Base-by-base conservation (phyloP, 2,797 vertebrate species). In the Phoxinus dragarum region DNA sequence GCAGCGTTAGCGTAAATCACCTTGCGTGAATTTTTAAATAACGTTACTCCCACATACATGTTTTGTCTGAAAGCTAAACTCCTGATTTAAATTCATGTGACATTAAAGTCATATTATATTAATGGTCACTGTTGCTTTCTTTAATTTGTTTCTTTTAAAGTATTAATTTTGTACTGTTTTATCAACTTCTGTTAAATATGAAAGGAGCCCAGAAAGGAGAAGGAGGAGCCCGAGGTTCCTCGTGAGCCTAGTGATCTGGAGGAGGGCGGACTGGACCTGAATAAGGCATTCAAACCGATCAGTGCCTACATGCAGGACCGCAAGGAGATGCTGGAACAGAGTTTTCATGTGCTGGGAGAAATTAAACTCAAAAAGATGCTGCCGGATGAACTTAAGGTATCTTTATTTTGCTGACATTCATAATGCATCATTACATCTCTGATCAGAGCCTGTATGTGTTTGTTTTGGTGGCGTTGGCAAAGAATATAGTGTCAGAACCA, bases 361-460 rank as follows among this genome's bases (percentile, higher is more conserved):
- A 97, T 95, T 85, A 99, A 99, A 86, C 92, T 99, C 2, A 94
- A 95, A 81, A 98, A 97, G 92, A 99, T 99, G 98, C 94, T 99
- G 72, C 98, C 98, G 0, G 98, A 98, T 85, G 96, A 97, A 79
- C 93, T 99, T 74, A 99, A 99, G 97, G 98, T 99, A 68, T 52
- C 23, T 47, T 67, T 34, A 11, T 27, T 31, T 19, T 34, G 8
- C 12, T 67, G 27, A 34, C 14, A 66, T 66, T 66, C 61, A 34
- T 17, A 34, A 66, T 66, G 1, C 14, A 17, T 67, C 8, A 66
- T 17, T 71, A 71, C 31, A 64, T 36, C 7, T 31, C 9, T 14
- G 4, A 23, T 23, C 19, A 40, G 64, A 67, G 36, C 9, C 36
- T 69, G 19, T 40, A 40, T 40, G 67, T 23, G 36, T 66, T 31